Percentiles rank a stretch among this genome's conserved stretches.
These are phyloP conservation scores for Ochotona princeps DNA, from an alignment of 2,113 vertebrate genomes.

Conservation along the genomic window DNA sequence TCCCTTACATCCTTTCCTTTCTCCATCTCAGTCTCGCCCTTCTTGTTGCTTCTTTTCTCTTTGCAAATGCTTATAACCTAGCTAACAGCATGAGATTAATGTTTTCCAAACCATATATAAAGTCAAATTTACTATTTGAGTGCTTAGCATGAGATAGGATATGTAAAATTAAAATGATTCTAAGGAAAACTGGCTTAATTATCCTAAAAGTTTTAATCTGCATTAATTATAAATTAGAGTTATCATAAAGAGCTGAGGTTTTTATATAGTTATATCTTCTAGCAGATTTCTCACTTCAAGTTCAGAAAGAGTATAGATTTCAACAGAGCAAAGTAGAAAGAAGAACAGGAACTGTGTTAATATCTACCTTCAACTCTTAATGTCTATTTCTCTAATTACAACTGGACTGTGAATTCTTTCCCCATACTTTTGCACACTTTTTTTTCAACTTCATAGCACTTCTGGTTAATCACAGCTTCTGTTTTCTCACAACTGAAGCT, in stretches of 20 bases:
- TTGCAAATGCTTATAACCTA: neutral
- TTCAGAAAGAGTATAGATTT: neutral
- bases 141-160: neutral
- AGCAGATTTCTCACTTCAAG: neutral
- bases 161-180: neutral
- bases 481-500: neutral
- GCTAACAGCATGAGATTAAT: neutral
- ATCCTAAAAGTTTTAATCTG: neutral
- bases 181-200: neutral
- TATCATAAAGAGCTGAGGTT: neutral
- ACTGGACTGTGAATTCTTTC: neutral
- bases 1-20: neutral
- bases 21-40: neutral
- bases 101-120: conserved; percentile 16
- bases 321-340: neutral
- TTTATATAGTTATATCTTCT: neutral
- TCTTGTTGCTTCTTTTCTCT: too few species aligned
- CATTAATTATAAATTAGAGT: neutral
- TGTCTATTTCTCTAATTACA: neutral
- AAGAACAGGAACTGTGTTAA: neutral
- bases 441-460: neutral
- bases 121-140: neutral
- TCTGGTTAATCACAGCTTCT: neutral
- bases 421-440: neutral
- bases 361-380: neutral